Evolutionary conservation across 2,797 vertebrate species (phyloP).

Genomic region (Streptopelia turtur): DNA sequence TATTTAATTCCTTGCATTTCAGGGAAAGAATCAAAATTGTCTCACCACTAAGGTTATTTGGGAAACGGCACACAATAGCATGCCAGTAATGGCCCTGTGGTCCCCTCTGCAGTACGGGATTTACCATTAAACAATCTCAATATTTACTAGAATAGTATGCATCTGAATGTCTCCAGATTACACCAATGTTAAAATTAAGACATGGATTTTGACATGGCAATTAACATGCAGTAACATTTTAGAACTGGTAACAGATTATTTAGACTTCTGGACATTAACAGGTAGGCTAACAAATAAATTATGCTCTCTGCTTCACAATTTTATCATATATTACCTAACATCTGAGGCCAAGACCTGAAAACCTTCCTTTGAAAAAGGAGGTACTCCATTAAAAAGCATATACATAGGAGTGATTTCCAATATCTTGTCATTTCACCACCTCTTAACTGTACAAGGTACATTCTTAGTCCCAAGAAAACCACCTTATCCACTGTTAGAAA

Average conservation of each 20-base stretch:
- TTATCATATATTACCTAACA: neutral
- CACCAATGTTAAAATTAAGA: neutral
- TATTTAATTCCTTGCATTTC: neutral
- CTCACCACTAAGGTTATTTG: neutral
- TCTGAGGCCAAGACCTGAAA: neutral
- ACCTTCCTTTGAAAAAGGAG: neutral
- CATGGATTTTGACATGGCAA: neutral
- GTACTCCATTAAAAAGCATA: neutral
- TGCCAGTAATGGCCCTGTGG: neutral
- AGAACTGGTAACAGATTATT: neutral
- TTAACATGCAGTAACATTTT: neutral
- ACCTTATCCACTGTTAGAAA: neutral
- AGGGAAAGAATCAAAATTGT: slow-evolving; percentile 1
- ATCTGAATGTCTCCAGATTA: neutral
- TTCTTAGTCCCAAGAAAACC: neutral
- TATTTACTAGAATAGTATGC: neutral
- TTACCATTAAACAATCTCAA: neutral
- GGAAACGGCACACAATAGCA: neutral
- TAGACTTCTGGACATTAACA: neutral
- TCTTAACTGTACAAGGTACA: neutral
- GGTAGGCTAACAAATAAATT: neutral
- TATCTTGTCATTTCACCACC: neutral
- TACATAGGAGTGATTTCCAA: rapidly evolving
- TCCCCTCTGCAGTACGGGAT: neutral
- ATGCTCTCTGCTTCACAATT: neutral